Evolutionary conservation across 2,113 vertebrate genomes (phyloP).

Genomic region (Euleptes europaea): DNA sequence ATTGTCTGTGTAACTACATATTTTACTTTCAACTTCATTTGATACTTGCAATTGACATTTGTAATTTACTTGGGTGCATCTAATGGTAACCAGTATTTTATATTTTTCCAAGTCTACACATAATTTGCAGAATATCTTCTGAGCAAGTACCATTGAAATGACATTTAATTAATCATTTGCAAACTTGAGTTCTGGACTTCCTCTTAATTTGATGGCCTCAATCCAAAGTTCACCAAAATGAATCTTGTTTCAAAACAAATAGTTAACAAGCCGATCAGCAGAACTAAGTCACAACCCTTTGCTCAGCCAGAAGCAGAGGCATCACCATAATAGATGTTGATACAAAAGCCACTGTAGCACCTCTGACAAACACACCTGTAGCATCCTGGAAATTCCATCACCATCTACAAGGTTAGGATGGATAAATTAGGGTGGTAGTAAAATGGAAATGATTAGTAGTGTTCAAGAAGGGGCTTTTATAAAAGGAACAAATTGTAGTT

Average conservation of each 20-base stretch:
- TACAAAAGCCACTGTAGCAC: neutral
- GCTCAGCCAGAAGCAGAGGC: neutral
- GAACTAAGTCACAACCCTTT: neutral
- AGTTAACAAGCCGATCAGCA: neutral
- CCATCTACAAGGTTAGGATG: neutral
- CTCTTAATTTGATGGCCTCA: neutral
- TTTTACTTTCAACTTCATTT: neutral
- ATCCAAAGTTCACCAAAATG: neutral
- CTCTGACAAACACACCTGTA: neutral
- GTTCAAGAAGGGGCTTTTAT: too few species aligned
- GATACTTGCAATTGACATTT: neutral
- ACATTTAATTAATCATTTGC: rapidly evolving
- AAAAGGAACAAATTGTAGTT: too few species aligned
- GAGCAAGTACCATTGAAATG: neutral
- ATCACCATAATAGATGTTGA: too few species aligned
- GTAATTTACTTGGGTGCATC: neutral
- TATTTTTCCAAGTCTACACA: neutral
- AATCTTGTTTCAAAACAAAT: neutral
- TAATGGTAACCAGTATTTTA: neutral
- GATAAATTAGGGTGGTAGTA: too few species aligned
- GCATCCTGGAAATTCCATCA: neutral
- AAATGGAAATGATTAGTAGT: too few species aligned
- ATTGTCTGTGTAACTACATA: neutral
- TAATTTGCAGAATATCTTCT: neutral
- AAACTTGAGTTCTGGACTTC: neutral